phyloP scores from a whole-genome alignment of 2,797 vertebrate genomes.

The Notamacropus eugenii region DNA sequence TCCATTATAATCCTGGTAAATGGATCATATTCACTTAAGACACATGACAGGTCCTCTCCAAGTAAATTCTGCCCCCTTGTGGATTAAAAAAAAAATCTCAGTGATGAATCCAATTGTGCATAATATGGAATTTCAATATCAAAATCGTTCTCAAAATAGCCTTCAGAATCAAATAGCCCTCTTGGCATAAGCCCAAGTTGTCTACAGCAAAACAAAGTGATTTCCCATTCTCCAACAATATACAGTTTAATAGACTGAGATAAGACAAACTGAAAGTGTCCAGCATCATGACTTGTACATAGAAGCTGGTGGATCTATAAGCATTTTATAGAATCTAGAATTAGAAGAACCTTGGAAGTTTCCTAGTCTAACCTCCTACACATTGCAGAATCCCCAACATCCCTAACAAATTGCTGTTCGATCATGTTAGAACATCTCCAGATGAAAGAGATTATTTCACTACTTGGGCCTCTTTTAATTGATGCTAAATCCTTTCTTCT shows the following conservation, averaged over 20 bases:
- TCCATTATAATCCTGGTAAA: slow-evolving; percentile 21
- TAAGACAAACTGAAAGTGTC: not conserved
- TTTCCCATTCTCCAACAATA: not conserved
- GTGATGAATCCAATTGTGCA: not conserved
- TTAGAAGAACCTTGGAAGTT: not conserved
- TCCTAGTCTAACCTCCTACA: not conserved
- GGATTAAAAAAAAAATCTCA: slow-evolving; percentile 48
- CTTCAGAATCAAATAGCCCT: not conserved
- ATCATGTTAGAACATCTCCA: not conserved
- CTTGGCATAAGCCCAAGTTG: not conserved
- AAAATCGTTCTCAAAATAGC: too few species aligned
- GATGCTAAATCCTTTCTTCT: not conserved
- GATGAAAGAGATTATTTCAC: not conserved
- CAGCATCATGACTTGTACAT: not conserved
- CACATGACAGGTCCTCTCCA: slow-evolving; percentile 4
- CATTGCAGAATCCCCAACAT: not conserved
- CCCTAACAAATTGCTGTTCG: not conserved
- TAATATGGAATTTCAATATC: not conserved
- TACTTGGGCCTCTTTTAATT: not conserved
- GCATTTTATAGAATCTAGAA: slow-evolving; percentile 5
- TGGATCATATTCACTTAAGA: not conserved
- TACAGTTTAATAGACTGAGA: not conserved
- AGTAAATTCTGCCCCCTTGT: slow-evolving; percentile 71
- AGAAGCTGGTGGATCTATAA: not conserved
- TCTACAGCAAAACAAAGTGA: slow-evolving; percentile 10